Percentiles rank a stretch among this genome's conserved stretches.
These are phyloP conservation scores for Rutilus rutilus DNA, from an alignment of 2,113 vertebrate genomes.

Conservation along the genomic window DNA sequence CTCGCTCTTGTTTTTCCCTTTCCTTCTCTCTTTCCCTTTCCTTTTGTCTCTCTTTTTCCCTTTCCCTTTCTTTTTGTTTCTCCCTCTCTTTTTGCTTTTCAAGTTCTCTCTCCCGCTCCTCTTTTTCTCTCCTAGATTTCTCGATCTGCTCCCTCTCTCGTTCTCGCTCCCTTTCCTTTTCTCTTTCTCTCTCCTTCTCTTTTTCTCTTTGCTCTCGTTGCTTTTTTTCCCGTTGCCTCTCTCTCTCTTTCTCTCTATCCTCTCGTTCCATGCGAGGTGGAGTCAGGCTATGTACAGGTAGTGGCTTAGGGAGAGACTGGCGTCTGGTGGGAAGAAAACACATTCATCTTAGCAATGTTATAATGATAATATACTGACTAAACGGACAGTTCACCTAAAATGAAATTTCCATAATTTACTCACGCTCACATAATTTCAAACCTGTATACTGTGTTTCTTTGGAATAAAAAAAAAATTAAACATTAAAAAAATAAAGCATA, in stretches of 20 bases:
- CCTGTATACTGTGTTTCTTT: not conserved
- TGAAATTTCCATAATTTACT: not conserved
- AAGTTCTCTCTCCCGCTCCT: slow-evolving; percentile 35
- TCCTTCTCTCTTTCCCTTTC: slow-evolving; percentile 22
- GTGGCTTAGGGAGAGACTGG: slow-evolving; percentile 58
- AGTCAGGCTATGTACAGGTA: slow-evolving; percentile 55
- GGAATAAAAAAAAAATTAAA: not conserved
- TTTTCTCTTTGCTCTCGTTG: slow-evolving; percentile 44
- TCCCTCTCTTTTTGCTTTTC: slow-evolving; percentile 18
- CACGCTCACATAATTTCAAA: not conserved
- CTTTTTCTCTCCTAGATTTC: slow-evolving; percentile 35
- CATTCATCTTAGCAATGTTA: not conserved
- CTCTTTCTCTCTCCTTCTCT: slow-evolving; percentile 39
- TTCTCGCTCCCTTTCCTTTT: slow-evolving; percentile 7
- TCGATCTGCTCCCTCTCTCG: slow-evolving; percentile 30
- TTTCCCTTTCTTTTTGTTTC: not conserved
- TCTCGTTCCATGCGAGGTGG: slow-evolving; percentile 57
- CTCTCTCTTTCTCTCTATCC: slow-evolving; percentile 38
- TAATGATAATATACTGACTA: not conserved
- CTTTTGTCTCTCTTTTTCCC: slow-evolving; percentile 14
- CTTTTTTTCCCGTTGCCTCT: slow-evolving; percentile 38
- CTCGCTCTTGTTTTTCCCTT: slow-evolving; percentile 44
- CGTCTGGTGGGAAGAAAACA: slow-evolving; percentile 47
- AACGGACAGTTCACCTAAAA: not conserved
- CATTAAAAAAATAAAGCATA: no score